Conservation (phyloP, 2,797 vertebrate species). For the Propithecus deckenii region DNA sequence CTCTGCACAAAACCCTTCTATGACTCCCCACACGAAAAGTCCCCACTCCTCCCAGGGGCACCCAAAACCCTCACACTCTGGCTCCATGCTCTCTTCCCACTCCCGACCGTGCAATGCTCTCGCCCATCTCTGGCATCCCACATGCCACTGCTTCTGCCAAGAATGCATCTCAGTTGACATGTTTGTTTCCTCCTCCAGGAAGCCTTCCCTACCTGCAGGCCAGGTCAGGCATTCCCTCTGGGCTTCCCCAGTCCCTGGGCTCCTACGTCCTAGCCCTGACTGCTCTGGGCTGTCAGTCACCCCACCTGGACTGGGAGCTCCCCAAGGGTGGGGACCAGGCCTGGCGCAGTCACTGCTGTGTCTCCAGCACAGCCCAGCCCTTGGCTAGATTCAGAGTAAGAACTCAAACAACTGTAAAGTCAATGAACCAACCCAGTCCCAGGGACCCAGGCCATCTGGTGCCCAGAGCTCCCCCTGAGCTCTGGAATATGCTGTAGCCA, state of each 20-base stretch:
- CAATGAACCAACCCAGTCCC: not conserved
- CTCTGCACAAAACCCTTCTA: not conserved
- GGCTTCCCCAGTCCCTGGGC: not conserved
- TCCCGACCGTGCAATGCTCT: no score
- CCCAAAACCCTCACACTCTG: not conserved
- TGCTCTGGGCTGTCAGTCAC: not conserved
- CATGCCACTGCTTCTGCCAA: not conserved
- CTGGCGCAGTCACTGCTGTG: not conserved
- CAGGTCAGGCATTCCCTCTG: not conserved
- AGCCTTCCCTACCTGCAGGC: not conserved
- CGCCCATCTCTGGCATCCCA: not conserved
- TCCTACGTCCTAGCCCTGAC: not conserved
- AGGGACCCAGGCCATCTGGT: not conserved
- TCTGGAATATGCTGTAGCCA: not conserved
- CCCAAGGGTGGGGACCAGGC: not conserved
- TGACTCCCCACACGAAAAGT: accelerated
- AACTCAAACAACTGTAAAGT: not conserved
- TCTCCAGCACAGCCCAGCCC: not conserved
- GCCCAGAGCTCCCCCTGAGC: not conserved
- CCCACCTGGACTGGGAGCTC: not conserved
- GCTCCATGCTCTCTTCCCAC: accelerated
- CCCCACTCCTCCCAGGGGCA: not conserved
- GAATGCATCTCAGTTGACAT: not conserved
- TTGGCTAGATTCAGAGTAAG: not conserved
- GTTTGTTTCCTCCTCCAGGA: not conserved